Base-by-base conservation (phyloP, 2,113 vertebrate species). In the Mola mola region DNA sequence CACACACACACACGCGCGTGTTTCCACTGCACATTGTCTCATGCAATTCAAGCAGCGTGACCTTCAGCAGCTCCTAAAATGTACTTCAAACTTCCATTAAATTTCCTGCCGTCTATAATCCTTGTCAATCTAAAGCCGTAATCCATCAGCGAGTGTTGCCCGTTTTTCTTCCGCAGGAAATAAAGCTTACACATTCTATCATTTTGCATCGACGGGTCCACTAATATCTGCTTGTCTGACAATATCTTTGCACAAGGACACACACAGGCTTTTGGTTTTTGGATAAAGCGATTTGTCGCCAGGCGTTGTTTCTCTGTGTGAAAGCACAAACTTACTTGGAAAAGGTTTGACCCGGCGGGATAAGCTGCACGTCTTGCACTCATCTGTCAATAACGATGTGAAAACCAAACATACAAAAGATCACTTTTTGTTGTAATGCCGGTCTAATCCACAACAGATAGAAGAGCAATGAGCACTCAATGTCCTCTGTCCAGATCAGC, bases 111-210 rank as follows among this genome's bases (percentile, higher is more conserved):
- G 24, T 31, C 51, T 15, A 4, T 75, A 78, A 87, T 82, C 79
- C 73, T 16, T 28, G 36, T 80, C 73, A 73, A 62, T 82, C 74
- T 65, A 65, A 76, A 81, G 34, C 49, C 16, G 0, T 72, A 68
- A 84, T 87, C 62, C 76, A 51, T 65, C 19, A 67, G 33, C 4
- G 11, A 33, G 13, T 25, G 25, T 57, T 52, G 46, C 8, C 17
- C 31, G 5, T n/a, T 51, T 70, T 70, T 34, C 25, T 43, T n/a
- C 25, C 21, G 3, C 41, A 9, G 12, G 34, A 24, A 33, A 38
- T 42, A 66, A 47, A 12, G 13, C 49, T 31, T 17, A 21, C 15
- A 16, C 22, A 29, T 29, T 7, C 6, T 29, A 9, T 10, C 29
- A 15, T 37, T 3, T n/a, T 37, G 36, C 13, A 15, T 13, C 13